A percentile compares a stretch with the other conserved stretches of the same genome.
phyloP scores from a whole-genome alignment of 2,888 invertebrate genomes.

The Andricus curvator region DNA sequence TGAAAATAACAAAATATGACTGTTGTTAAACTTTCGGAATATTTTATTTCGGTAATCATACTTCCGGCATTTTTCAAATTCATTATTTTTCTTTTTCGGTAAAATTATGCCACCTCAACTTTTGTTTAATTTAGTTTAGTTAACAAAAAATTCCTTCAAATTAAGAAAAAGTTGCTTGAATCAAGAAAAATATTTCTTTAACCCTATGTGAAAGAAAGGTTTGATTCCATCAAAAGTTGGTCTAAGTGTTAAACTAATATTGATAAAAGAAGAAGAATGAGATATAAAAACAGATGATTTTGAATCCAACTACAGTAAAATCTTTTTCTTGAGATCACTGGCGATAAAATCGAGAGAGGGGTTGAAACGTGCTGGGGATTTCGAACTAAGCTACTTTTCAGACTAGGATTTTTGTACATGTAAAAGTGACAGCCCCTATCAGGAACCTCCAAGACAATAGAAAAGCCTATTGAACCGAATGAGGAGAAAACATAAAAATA shows the following conservation, averaged over 20 bases:
- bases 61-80: too few relatives aligned
- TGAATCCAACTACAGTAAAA: not conserved
- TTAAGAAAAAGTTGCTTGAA: not conserved
- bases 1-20: too few relatives aligned
- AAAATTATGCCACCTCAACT: too few relatives aligned
- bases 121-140: too few relatives aligned
- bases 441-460: not conserved
- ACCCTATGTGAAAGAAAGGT: too few relatives aligned
- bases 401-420: not conserved
- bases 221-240: too few relatives aligned
- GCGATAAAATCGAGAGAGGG: conserved; percentile 1
- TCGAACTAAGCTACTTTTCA: not conserved
- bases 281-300: not conserved
- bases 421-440: conserved; percentile 7
- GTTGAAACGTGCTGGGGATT: not conserved
- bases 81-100: too few relatives aligned
- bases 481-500: not conserved
- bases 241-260: too few relatives aligned
- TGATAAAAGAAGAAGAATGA: not conserved
- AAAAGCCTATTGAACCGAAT: not conserved
- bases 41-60: too few relatives aligned
- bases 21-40: too few relatives aligned
- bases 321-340: not conserved
- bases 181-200: too few relatives aligned
- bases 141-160: too few relatives aligned